Evolutionary conservation across 1,140 invertebrate species (phyloP), one percentile per base, ranked within the genome.

Genomic region (Micrasema minimum): DNA sequence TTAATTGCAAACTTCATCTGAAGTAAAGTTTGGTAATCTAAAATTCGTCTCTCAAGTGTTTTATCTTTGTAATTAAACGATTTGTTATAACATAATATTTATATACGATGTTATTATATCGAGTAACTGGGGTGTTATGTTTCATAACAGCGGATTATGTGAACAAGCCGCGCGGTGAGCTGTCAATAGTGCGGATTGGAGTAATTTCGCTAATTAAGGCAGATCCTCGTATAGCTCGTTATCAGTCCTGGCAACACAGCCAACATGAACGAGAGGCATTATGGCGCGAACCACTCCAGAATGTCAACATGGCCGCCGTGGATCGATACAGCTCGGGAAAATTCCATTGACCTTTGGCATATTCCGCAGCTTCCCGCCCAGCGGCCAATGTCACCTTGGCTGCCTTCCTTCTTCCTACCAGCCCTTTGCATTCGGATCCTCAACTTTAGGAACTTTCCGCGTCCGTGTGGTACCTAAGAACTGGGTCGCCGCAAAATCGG

Each of bases 271-370:
- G 7, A 7, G 3, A 31, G 26, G 26, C 26, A n/a, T n/a, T 31
- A 7, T 31, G 26, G 1, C 2, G 18, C 11, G 14, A 6, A 22
- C 14, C 37, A 38, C 37, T 59, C 16, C 55, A 20, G 55, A 41
- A 31, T 31, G 26, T 31, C 26, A 31, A 31, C 26, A 31, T 31
- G 26, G 57, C 51, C 14, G 12, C 66, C 14, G 12, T 62, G 62
- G 59, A 69, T 75, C 66, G 72, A 71, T 65, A 62, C 48, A 57
- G 57, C 22, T 38, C 68, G 67, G 46, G 48, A 38, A 66, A 22
- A 37, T 70, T 46, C 23, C 67, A 57, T 16, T 26, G 66, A 46
- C 66, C 65, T 68, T 59, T 68, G 66, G 43, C 53, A 68, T 68
- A 69, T 66, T 72, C 68, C 53, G 20, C 66, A 66, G 41, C 31